phyloP scores from a whole-genome alignment of 2,797 vertebrate species.

The Coregonus ussuriensis region DNA sequence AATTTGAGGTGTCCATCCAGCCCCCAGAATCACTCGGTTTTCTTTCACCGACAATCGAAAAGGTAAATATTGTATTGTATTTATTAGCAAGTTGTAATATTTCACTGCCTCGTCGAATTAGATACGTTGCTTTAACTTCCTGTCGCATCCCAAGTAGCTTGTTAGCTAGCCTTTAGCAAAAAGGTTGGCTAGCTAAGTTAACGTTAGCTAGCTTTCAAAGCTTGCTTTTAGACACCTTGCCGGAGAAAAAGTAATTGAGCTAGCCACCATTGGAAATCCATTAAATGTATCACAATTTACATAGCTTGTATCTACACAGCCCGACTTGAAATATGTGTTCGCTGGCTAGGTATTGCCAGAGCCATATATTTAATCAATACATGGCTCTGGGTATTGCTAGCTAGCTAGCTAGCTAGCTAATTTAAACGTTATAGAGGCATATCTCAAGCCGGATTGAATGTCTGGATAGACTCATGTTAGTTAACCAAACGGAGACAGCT shows the following conservation, averaged over 20 bases:
- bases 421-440: too few relatives aligned
- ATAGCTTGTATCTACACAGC: not conserved
- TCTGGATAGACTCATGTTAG: too few relatives aligned
- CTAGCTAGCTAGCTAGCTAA: too few relatives aligned
- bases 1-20: conserved; percentile 42
- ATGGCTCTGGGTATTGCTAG: too few relatives aligned
- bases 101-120: not conserved
- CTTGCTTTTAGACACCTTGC: not conserved
- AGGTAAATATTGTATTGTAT: not conserved
- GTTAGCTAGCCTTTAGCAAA: too few relatives aligned
- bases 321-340: not conserved
- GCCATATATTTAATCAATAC: too few relatives aligned
- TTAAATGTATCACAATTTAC: not conserved
- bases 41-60: conserved; percentile 4
- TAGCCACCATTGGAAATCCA: not conserved
- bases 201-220: not conserved
- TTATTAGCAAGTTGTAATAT: conserved; percentile 8
- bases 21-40: not conserved
- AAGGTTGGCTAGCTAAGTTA: too few relatives aligned
- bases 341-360: not conserved
- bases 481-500: too few relatives aligned
- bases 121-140: not conserved
- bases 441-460: too few relatives aligned
- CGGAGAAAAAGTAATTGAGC: not conserved
- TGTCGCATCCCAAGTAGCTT: not conserved